Evolutionary conservation across 92 coral and sea anemone species (phyloP), one percentile per base, ranked within the genome.

Genomic region (Epizoanthus ramosus): DNA sequence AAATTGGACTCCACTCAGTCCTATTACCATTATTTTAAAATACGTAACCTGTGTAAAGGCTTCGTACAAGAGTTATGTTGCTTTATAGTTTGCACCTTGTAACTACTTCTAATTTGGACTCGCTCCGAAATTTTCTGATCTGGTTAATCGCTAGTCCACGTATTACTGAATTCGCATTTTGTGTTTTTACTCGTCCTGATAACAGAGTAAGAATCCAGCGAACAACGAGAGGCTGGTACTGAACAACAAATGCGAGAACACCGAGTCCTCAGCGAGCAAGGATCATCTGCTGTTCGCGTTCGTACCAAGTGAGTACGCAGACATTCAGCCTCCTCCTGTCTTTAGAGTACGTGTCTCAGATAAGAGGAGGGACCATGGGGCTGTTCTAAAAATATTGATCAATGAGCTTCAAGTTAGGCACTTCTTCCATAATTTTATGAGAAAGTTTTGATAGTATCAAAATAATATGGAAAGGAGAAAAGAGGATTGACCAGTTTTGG

Each of bases 181-280:
- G 14, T 22, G 31, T 64, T 28, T 57, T 23, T 13, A 63, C 0
- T 43, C 15, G 18, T 50, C 58, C 60, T 83, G 23, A 43, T 82
- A 24, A 21, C 39, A 95, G 98, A 61, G 35, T 52, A 88, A 86
- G 87, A 87, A 85, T 37, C 95, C 98, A 17, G 75, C 86, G 19
- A 87, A 95, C 47, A 85, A 80, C 67, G 93, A 90, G 31, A 77
- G 87, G 54, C 80, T 95, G 70, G 90, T 93, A 16, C 83, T 95
- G 31, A 91, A 82, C 70, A 88, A 85, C 94, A 90, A 79, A 64
- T 95, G 98, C 57, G 98, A 95, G 74, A 95, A 95, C 80, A 93
- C 84, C 37, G 95, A 86, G 22, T 15, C 59, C 59, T 88, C 94
- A 12, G 33, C 83, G 1, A 80, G 54, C 75, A 91, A 94, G 59